Conservation (phyloP, 2,113 vertebrate species). For the Pipa parva region DNA sequence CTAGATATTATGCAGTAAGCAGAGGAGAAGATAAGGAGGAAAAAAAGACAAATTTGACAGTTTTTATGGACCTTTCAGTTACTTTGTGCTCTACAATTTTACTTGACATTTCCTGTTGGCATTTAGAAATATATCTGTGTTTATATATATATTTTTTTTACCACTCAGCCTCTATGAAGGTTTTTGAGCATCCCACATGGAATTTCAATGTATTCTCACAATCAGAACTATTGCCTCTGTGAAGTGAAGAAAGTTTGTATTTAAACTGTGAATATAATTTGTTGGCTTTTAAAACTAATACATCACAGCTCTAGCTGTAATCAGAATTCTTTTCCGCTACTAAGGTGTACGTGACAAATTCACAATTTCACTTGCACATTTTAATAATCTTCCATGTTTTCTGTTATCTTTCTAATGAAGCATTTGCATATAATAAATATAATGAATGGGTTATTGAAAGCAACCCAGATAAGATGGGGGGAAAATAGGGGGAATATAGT, state of each 20-base stretch:
- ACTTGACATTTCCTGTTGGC: conserved; percentile 66
- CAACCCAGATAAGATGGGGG: neutral
- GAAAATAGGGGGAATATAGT: no score
- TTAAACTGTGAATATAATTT: neutral
- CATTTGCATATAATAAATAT: neutral
- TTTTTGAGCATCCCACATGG: neutral
- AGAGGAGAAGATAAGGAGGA: conserved; percentile 4
- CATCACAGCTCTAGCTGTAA: neutral
- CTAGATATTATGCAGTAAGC: neutral
- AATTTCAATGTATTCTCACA: neutral
- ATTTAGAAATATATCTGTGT: conserved; percentile 50
- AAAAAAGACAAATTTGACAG: conserved; percentile 45
- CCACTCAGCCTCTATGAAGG: conserved; percentile 34
- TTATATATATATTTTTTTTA: conserved; percentile 34
- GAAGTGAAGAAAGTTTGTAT: neutral
- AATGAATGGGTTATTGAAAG: neutral
- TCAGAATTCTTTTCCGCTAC: neutral
- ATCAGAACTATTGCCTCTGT: neutral
- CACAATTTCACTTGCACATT: no score
- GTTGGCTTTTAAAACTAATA: neutral
- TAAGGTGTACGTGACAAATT: neutral
- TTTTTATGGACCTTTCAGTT: conserved; percentile 56
- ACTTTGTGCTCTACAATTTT: conserved; percentile 60
- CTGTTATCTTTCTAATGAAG: no score
- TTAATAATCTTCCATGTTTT: no score